phyloP scores from a whole-genome alignment of 2,797 vertebrate species.

The Melanotaenia pygmaea region DNA sequence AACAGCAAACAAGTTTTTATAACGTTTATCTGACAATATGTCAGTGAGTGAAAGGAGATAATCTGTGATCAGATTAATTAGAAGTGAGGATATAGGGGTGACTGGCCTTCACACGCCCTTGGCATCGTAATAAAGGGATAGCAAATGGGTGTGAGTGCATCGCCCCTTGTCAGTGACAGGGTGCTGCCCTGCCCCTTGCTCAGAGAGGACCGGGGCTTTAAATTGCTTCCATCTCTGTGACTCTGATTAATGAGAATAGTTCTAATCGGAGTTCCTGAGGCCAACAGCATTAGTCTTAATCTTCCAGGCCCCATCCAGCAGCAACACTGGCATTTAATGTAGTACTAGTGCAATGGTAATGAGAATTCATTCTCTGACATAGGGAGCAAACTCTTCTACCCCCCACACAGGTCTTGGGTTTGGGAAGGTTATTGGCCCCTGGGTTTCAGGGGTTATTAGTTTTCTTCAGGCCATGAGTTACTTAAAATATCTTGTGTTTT shows the following conservation, averaged over 20 bases:
- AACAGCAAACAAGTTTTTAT: slow-evolving; percentile 18
- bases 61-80: slow-evolving; percentile 63
- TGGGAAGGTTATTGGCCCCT: slow-evolving; percentile 74
- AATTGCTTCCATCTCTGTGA: slow-evolving; percentile 83
- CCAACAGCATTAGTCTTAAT: slow-evolving; percentile 86
- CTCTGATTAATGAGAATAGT: slow-evolving; percentile 85
- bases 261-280: slow-evolving; percentile 85
- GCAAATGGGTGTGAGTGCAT: slow-evolving; percentile 69
- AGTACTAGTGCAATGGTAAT: slow-evolving; percentile 82
- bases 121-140: slow-evolving; percentile 74
- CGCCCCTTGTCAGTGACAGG: slow-evolving; percentile 69
- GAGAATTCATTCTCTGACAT: slow-evolving; percentile 79
- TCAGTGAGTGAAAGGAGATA: slow-evolving; percentile 43
- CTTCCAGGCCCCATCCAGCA: slow-evolving; percentile 75
- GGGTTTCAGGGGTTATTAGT: slow-evolving; percentile 78
- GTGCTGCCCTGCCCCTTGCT: slow-evolving; percentile 80
- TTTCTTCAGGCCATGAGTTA: slow-evolving; percentile 77
- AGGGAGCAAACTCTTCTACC: slow-evolving; percentile 61
- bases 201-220: slow-evolving; percentile 76
- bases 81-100: slow-evolving; percentile 59
- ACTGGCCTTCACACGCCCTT: slow-evolving; percentile 80
- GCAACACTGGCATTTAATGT: slow-evolving; percentile 84
- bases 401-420: slow-evolving; percentile 62
- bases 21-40: slow-evolving; percentile 18
- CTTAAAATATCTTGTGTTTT: slow-evolving; percentile 75